Percentiles rank a stretch among this genome's conserved stretches.
Conservation (phyloP, 2,113 vertebrate genomes). For the Gymnobelideus leadbeateri region DNA sequence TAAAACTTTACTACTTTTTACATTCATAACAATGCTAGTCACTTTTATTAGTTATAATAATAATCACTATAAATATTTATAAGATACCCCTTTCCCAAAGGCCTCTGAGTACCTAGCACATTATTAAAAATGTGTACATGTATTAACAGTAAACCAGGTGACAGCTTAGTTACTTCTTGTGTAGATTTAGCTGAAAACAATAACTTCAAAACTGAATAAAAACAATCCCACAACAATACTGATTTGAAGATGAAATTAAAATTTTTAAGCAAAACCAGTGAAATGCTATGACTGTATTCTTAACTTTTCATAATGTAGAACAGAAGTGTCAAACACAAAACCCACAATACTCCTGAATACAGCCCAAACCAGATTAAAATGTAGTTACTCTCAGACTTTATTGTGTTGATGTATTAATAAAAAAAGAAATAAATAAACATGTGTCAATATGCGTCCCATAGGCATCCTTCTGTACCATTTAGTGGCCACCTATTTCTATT, state of each 20-base stretch:
- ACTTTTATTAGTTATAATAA: background rate
- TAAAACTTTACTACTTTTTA: constrained; percentile 1
- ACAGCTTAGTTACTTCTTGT: background rate
- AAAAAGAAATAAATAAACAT: background rate
- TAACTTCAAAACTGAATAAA: background rate
- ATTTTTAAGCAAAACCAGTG: background rate
- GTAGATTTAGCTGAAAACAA: background rate
- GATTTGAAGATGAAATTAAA: background rate
- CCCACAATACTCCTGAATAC: background rate
- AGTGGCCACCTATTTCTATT: background rate
- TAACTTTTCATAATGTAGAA: background rate
- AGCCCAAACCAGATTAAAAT: background rate
- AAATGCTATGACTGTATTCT: background rate
- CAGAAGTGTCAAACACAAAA: background rate
- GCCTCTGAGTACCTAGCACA: background rate
- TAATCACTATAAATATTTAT: constrained; percentile 20
- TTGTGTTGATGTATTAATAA: background rate
- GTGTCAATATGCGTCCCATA: background rate
- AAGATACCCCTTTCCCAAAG: background rate
- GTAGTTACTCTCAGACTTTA: background rate
- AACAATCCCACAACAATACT: background rate
- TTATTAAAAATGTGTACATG: constrained; percentile 20
- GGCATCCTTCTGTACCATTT: background rate
- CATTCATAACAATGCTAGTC: background rate
- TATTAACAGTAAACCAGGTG: constrained; percentile 7